Evolutionary conservation across 2,888 invertebrate genomes (phyloP), one percentile per base, ranked within the genome.

Genomic region (Leptinotarsa juncta): DNA sequence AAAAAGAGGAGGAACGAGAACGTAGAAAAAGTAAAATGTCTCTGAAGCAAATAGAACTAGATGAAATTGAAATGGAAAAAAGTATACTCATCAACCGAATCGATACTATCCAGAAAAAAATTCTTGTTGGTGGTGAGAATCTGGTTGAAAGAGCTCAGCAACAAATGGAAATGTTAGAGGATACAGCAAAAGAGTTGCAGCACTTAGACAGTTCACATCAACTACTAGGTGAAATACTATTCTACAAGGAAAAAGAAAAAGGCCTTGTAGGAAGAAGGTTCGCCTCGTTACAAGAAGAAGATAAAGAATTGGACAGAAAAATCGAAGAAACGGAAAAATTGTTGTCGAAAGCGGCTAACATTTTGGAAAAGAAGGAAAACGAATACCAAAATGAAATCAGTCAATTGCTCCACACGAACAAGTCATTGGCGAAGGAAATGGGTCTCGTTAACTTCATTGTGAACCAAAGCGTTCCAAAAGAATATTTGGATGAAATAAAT

Each of bases 51-150:
- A 75, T 75, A 3, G 82, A 92, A 69, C 84, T 91, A 53, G 89
- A 89, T 62, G 89, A 90, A 50, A 90, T 91, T 71, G 88, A 89
- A 71, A 84, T 87, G 20, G 88, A 88, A 83, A 89, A 87, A 73
- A 90, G 91, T 77, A 89, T 89, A 66, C 85, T 94, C 42, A 86
- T 89, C 12, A 86, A 87, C 73, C 90, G 91, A 82, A 92, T 94
- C 70, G 89, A 90, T 79, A 91, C 91, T 60, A 90, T 95, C 87
- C 94, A 98, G 87, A 95, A 95, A 74, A 97, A 97, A 87, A 96
- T 99, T 71, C 91, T 99, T 26, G 95, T 98, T 0, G 99, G 99
- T 0, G 99, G 99, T 0, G 98, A 98, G 89, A 98, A 99, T 89
- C 90, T 99, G 10, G 89, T 98, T 75, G 97, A 98, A 86, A 98